Conservation (phyloP, 2,888 invertebrate genomes). For the Labia minor region DNA sequence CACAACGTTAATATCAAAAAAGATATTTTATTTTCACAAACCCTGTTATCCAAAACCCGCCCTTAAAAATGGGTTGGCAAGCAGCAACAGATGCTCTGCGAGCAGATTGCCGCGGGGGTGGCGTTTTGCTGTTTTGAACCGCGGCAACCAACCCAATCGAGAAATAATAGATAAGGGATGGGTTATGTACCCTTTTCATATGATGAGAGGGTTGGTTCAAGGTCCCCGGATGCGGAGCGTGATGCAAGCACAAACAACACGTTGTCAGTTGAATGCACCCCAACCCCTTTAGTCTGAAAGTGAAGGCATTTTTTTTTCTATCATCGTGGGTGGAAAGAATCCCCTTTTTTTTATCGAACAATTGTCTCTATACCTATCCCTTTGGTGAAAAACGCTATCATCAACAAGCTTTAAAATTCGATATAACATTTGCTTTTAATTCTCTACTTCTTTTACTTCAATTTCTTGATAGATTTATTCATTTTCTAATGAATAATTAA, state of each 20-base stretch:
- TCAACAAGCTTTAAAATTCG: too few species aligned
- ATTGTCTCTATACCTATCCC: background rate
- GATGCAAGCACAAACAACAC: background rate
- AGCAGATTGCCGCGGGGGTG: background rate
- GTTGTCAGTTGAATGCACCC: background rate
- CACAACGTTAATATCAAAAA: background rate
- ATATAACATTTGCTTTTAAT: too few species aligned
- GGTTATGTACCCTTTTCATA: background rate
- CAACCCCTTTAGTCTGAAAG: background rate
- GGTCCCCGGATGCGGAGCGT: background rate
- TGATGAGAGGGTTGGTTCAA: background rate
- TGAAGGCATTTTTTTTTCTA: background rate
- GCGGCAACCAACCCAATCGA: constrained; percentile 4
- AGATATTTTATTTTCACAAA: background rate
- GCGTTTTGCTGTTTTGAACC: background rate
- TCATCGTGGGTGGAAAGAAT: background rate
- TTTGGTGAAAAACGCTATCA: background rate
- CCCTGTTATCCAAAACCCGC: background rate
- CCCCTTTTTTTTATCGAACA: background rate
- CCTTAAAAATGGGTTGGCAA: background rate
- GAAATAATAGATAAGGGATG: background rate
- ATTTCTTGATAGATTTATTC: too few species aligned
- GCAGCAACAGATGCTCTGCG: constrained; percentile 13
- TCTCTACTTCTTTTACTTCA: too few species aligned
- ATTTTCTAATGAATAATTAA: too few species aligned